Evolutionary conservation across 2,797 vertebrate species (phyloP), one percentile per base, ranked within the genome.

Genomic region (Anguilla anguilla): DNA sequence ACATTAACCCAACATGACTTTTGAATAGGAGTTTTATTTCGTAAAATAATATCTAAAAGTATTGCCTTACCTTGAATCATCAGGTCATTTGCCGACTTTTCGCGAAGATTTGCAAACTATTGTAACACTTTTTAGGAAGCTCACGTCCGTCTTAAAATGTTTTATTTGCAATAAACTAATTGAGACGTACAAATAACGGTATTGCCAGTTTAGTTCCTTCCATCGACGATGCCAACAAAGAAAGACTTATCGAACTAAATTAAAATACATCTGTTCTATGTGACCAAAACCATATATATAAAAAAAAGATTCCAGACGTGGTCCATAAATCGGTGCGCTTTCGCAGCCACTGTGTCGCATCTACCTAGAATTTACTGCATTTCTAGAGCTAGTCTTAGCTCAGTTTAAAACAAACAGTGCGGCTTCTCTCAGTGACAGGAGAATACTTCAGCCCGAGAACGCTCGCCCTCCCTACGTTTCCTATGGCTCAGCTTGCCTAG

Each of bases 11-110:
- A 22, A 35, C 43, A 17, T 57, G 1, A 57, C 55, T 57, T 57
- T 72, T 72, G 69, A 31, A 35, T 74, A 81, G 2, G 64, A 35
- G 4, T 43, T 77, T 17, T 4, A 17, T 77, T 3, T 77, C 17
- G 35, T 17, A 43, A 77, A 39, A 77, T 77, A 22, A 43, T 17
- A 77, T 39, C 39, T 19, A 19, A 19, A 84, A 84, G 35, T 11
- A 31, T 57, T 57, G 51, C 13, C 28, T 84, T 84, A 84, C 83
- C 83, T 84, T 57, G 53, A 9, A 3, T 84, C 83, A 84, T 84
- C 83, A 84, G 28, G 13, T n/a, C 53, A 55, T 84, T 84, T 59
- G 51, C 51, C 51, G 83, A 53, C 57, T 31, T 57, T 84, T 53
- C 83, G 35, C 46, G 51, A 84, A 51, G 79, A 82, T 28, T n/a